A percentile compares a stretch with the other conserved stretches of the same genome.
These are phyloP conservation scores for Redunca redunca DNA, from an alignment of 2,113 vertebrate genomes.

Conservation along the genomic window DNA sequence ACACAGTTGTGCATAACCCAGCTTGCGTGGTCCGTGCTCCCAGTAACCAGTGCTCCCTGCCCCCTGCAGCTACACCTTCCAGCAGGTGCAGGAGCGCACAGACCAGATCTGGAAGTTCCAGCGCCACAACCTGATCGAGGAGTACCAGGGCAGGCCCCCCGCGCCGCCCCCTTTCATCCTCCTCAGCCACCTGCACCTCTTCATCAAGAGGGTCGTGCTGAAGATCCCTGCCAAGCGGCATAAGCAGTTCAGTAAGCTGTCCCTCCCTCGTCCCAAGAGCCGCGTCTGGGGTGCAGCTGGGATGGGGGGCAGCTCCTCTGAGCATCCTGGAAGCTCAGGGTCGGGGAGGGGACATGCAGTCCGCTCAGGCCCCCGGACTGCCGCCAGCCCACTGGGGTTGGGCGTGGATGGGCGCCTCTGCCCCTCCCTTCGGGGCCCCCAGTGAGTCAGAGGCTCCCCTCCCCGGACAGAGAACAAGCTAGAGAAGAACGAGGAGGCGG, in stretches of 20 bases:
- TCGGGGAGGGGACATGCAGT: accelerated
- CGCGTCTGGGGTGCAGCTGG: accelerated
- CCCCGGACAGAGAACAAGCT: constrained; percentile 82
- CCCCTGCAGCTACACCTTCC: constrained; percentile 92
- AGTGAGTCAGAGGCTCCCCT: background rate
- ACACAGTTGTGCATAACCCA: accelerated
- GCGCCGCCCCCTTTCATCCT: constrained; percentile 93
- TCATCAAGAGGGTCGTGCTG: constrained; percentile 80
- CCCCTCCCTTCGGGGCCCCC: accelerated
- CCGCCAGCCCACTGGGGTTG: background rate
- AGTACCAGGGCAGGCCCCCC: constrained; percentile 90
- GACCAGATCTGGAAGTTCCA: constrained; percentile 99
- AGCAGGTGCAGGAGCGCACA: constrained; percentile 95
- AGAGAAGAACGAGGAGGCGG: constrained; percentile 85
- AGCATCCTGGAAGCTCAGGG: accelerated
- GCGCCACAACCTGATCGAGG: constrained; percentile 92
- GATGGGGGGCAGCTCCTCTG: too few species aligned
- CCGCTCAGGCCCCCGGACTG: accelerated
- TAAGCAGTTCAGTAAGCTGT: constrained; percentile 86
- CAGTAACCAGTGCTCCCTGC: accelerated
- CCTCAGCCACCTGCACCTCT: constrained; percentile 89
- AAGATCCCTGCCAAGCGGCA: constrained; percentile 37
- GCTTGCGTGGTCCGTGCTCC: accelerated
- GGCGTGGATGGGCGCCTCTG: accelerated
- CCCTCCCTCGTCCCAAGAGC: accelerated